A percentile compares a stretch with the other conserved stretches of the same genome.
These are phyloP conservation scores for Cossypha caffra DNA, from an alignment of 2,797 vertebrate genomes.

Conservation along the genomic window DNA sequence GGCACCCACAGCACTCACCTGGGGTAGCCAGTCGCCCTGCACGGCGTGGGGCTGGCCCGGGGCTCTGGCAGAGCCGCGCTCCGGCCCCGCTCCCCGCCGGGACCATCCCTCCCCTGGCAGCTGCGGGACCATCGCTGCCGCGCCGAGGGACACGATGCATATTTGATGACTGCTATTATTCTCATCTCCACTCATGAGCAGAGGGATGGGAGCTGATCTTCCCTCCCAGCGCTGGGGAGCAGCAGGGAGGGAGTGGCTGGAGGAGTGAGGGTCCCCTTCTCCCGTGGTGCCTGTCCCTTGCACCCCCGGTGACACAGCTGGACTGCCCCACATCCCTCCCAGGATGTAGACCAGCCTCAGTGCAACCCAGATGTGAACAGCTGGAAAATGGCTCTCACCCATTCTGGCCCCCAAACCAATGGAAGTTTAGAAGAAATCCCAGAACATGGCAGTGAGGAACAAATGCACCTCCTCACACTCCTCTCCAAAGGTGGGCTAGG, in stretches of 20 bases:
- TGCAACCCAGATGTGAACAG: neutral
- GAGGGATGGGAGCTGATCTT: slow-evolving; percentile 68
- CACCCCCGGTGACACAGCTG: accelerated
- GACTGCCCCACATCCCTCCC: accelerated
- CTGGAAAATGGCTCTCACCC: neutral
- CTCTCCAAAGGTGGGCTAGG: neutral
- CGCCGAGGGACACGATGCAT: slow-evolving; percentile 79
- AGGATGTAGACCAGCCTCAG: accelerated
- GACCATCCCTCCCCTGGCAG: neutral
- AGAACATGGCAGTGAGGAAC: accelerated
- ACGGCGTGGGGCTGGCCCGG: accelerated
- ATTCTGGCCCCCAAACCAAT: neutral
- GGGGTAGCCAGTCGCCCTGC: neutral
- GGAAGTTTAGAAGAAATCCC: neutral
- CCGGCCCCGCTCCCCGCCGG: accelerated
- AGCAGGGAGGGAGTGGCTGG: neutral
- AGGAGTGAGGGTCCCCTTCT: neutral
- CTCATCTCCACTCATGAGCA: slow-evolving; percentile 79
- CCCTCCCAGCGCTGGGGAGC: neutral
- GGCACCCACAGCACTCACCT: slow-evolving; percentile 23
- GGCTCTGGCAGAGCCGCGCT: neutral
- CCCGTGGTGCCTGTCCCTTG: accelerated
- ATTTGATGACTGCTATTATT: slow-evolving; percentile 94
- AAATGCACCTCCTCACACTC: accelerated
- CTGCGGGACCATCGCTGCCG: slow-evolving; percentile 2